Evolutionary conservation across 2,113 vertebrate genomes (phyloP).

Genomic region (Haemorhous mexicanus): DNA sequence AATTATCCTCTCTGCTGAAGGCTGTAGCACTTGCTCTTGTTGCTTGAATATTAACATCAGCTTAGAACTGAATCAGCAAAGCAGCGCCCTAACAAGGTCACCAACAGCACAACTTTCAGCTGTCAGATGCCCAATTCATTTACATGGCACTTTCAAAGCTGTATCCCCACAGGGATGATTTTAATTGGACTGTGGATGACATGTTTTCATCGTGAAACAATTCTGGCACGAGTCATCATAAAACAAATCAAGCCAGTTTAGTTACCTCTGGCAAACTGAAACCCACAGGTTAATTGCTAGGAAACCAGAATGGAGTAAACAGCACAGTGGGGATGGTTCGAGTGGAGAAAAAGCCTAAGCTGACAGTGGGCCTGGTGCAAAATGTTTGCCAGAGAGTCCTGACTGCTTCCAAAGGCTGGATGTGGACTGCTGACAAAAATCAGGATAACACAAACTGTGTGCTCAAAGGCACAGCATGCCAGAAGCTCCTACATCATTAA

Average conservation of each 20-base stretch:
- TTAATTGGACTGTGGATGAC: conserved; percentile 32
- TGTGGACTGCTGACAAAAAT: neutral
- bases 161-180: neutral
- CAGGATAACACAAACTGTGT: accelerated
- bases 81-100: conserved; percentile 10
- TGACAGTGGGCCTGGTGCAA: neutral
- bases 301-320: neutral
- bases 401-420: neutral
- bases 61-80: conserved; percentile 50
- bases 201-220: neutral
- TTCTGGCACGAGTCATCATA: neutral
- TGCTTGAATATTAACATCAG: conserved; percentile 26
- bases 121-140: conserved; percentile 20
- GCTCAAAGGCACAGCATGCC: neutral
- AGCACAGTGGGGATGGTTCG: neutral
- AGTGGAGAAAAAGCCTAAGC: neutral
- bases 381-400: neutral
- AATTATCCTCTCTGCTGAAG: neutral
- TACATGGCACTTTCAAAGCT: neutral
- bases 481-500: neutral
- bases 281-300: neutral
- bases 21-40: neutral
- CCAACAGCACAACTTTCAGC: neutral
- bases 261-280: neutral
- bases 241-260: neutral